Percentiles rank a stretch among this genome's conserved stretches.
Evolutionary conservation across 2,888 invertebrate species (phyloP).

Genomic region (Tetragnatha montana): DNA sequence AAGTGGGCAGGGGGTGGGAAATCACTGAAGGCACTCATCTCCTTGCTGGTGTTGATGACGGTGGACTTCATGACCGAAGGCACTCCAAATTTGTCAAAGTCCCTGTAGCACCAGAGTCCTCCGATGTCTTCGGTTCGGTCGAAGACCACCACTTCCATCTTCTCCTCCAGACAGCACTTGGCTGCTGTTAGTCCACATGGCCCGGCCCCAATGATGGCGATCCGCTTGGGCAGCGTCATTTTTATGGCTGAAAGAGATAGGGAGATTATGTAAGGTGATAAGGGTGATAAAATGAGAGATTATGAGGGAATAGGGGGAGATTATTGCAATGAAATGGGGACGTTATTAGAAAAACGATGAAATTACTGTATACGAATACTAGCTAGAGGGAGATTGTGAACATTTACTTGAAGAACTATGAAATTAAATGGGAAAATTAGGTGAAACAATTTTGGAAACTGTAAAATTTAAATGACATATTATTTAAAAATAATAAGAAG

Average conservation of each 20-base stretch:
- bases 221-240: constrained; percentile 32
- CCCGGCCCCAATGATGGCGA: constrained; percentile 76
- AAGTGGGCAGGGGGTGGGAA: constrained; percentile 76
- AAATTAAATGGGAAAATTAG: no score
- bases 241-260: constrained; percentile 31
- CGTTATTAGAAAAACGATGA: no score
- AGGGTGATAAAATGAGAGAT: no score
- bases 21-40: constrained; percentile 76
- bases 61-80: constrained; percentile 75
- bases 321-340: no score
- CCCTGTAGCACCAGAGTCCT: constrained; percentile 75
- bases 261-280: no score
- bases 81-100: constrained; percentile 71
- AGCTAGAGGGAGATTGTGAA: no score
- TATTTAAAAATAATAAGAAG: no score
- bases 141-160: constrained; percentile 74
- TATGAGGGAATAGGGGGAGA: no score
- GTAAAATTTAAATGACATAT: no score
- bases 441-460: no score
- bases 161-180: constrained; percentile 75
- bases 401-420: no score
- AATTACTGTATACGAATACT: no score
- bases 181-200: constrained; percentile 76
- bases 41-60: constrained; percentile 76
- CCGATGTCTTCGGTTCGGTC: constrained; percentile 75